phyloP scores from a whole-genome alignment of 2,797 vertebrate species.

The Chelon auratus region DNA sequence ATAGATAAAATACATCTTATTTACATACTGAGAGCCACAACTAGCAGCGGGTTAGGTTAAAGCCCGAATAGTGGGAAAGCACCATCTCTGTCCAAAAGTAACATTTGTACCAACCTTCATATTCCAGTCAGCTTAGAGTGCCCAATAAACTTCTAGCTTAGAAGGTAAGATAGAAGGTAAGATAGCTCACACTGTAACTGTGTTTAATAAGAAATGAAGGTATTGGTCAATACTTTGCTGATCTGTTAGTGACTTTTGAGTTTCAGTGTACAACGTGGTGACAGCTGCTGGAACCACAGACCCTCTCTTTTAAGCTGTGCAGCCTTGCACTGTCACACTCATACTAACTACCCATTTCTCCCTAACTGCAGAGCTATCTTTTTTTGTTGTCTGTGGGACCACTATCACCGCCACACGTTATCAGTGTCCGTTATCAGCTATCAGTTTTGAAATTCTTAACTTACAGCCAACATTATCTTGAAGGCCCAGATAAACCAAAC shows the following conservation, averaged over 20 bases:
- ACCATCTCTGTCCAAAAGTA: not conserved
- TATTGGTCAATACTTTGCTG: not conserved
- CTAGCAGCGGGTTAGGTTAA: not conserved
- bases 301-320: no score
- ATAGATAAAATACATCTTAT: conserved; percentile 5
- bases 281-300: not conserved
- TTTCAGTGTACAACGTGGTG: not conserved
- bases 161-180: not conserved
- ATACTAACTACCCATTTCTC: no score
- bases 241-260: not conserved
- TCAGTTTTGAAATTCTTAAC: no score
- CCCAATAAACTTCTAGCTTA: not conserved
- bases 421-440: no score
- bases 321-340: not conserved
- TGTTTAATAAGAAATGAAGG: not conserved
- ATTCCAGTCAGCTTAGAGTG: not conserved
- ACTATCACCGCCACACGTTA: no score
- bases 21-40: not conserved
- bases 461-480: no score
- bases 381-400: no score
- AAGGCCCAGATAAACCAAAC: no score
- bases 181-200: not conserved
- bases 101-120: not conserved
- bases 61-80: not conserved
- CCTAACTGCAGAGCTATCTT: no score